Evolutionary conservation across 2,113 vertebrate species (phyloP).

Genomic region (Syngnathus typhle): DNA sequence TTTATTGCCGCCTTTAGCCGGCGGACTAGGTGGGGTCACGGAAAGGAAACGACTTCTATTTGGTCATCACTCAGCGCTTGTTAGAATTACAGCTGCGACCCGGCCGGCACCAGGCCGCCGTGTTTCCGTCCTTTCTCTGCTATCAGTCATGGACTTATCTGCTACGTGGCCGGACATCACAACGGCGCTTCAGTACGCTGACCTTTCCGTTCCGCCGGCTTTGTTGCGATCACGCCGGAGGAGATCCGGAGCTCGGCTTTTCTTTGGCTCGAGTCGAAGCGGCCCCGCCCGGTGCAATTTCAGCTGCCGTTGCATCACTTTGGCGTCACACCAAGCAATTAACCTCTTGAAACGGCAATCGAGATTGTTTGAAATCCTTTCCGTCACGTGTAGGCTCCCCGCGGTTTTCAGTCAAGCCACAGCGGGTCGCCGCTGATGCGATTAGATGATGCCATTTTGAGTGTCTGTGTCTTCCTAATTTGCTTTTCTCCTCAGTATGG

Average conservation of each 20-base stretch:
- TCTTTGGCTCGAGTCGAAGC: neutral
- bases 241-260: constrained; percentile 6
- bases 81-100: constrained; percentile 40
- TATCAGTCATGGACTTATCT: neutral
- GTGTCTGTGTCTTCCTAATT: constrained; percentile 1
- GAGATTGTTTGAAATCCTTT: constrained; percentile 62
- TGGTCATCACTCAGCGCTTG: constrained; percentile 36
- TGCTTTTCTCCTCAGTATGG: neutral
- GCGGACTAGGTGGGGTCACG: constrained; percentile 32
- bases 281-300: neutral
- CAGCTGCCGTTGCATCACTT: constrained; percentile 39
- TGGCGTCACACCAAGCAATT: constrained; percentile 65
- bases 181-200: constrained; percentile 10
- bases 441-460: neutral
- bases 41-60: constrained; percentile 38
- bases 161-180: constrained; percentile 16
- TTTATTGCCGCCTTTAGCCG: constrained; percentile 54
- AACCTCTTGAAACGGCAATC: constrained; percentile 61
- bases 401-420: constrained; percentile 41
- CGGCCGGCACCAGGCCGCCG: constrained; percentile 4
- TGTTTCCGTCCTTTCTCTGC: constrained; percentile 20
- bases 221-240: too few species aligned
- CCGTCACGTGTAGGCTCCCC: constrained; percentile 54
- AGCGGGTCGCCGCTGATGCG: constrained; percentile 9
- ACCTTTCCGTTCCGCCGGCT: constrained; percentile 25